These are phyloP conservation scores for Pygocentrus nattereri DNA, from an alignment of 2,797 vertebrate species.

Conservation along the genomic window DNA sequence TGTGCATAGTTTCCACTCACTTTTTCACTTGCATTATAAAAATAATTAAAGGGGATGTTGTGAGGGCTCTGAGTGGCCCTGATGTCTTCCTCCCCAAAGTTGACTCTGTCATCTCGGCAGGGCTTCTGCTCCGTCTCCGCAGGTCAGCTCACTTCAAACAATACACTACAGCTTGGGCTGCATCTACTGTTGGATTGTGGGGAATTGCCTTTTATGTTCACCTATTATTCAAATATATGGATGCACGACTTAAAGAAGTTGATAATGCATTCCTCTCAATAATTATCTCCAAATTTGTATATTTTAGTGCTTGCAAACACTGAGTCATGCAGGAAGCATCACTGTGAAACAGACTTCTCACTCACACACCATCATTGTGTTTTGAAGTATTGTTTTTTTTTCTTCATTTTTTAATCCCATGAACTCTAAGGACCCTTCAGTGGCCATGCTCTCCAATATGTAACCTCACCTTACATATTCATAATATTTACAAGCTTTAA, in stretches of 20 bases:
- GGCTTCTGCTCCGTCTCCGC: slow-evolving; percentile 68
- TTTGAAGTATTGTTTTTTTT: neutral
- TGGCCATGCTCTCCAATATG: too few species aligned
- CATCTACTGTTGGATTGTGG: slow-evolving; percentile 45
- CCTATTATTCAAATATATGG: slow-evolving; percentile 26
- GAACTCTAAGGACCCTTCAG: neutral
- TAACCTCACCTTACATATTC: too few species aligned
- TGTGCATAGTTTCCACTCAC: slow-evolving; percentile 80
- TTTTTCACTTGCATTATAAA: slow-evolving; percentile 75
- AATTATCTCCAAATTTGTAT: slow-evolving; percentile 7
- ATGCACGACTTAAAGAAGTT: slow-evolving; percentile 27
- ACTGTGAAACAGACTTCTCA: neutral
- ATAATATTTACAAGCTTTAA: neutral
- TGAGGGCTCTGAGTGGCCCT: slow-evolving; percentile 66
- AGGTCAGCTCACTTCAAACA: slow-evolving; percentile 63
- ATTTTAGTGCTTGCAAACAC: too few species aligned
- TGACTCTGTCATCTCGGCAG: slow-evolving; percentile 71
- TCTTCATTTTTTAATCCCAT: too few species aligned
- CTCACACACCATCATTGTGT: neutral
- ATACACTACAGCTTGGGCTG: slow-evolving; percentile 43
- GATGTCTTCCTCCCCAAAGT: slow-evolving; percentile 64
- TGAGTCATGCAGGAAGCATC: neutral
- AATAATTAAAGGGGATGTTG: slow-evolving; percentile 79
- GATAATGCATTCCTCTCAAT: slow-evolving; percentile 30
- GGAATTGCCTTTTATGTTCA: slow-evolving; percentile 28